Conservation (phyloP, 2,888 invertebrate genomes). For the Reticulitermes lucifugus region DNA sequence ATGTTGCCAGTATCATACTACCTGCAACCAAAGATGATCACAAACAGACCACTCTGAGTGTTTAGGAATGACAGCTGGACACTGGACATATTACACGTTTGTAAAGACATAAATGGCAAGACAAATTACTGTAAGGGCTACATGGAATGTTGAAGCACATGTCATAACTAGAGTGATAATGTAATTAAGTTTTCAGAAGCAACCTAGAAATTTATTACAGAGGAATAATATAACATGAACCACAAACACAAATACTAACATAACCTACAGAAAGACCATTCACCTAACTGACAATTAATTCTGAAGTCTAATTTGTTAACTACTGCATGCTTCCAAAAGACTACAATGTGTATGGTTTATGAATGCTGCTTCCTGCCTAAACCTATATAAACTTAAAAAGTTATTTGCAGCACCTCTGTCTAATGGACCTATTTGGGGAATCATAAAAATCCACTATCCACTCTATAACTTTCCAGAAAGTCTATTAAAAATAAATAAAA, state of each 20-base stretch:
- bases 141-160: neutral
- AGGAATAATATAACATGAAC: neutral
- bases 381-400: neutral
- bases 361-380: neutral
- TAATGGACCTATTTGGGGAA: neutral
- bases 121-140: neutral
- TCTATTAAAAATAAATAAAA: neutral
- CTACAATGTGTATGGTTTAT: neutral
- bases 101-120: neutral
- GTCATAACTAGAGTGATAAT: neutral
- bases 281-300: neutral
- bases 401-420: neutral
- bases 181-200: neutral
- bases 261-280: neutral
- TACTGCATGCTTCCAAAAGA: neutral
- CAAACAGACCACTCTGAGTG: no score
- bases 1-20: neutral
- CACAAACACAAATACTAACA: conserved; percentile 2
- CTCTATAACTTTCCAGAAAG: neutral
- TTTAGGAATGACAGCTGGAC: no score
- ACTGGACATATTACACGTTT: no score
- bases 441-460: neutral
- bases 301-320: neutral
- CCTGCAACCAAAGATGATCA: no score
- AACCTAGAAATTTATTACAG: neutral